Conservation (phyloP, 1,140 invertebrate species). For the Calephelis nemesis region DNA sequence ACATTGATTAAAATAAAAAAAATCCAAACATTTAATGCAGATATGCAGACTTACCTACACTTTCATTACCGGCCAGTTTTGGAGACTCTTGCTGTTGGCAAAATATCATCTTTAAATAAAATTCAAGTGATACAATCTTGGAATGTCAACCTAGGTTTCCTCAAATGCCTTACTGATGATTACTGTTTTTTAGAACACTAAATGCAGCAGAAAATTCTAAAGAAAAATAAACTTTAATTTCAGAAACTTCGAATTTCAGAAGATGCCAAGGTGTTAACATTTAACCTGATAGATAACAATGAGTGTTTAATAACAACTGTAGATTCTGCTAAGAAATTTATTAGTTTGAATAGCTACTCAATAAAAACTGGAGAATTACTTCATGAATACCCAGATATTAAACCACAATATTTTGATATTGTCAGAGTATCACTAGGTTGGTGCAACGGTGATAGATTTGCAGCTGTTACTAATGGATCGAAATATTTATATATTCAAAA, state of each 20-base stretch:
- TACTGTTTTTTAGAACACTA: no score
- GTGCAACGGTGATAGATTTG: conserved; percentile 58
- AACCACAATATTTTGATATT: conserved; percentile 41
- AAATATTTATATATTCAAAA: conserved; percentile 55
- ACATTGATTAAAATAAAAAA: no score
- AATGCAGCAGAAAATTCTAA: no score
- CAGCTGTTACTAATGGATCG: conserved; percentile 62
- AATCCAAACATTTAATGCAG: no score
- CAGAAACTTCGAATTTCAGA: conserved; percentile 58
- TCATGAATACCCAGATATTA: conserved; percentile 40
- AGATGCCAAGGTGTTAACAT: conserved; percentile 48
- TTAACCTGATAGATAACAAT: conserved; percentile 60
- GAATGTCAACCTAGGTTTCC: no score
- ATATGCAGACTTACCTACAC: no score
- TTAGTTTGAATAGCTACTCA: conserved; percentile 43
- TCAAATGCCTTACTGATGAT: neutral
- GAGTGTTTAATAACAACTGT: conserved; percentile 58
- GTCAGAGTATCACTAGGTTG: conserved; percentile 56
- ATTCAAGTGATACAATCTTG: no score
- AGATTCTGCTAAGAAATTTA: conserved; percentile 23
- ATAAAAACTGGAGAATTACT: conserved; percentile 52
- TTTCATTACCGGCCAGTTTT: no score
- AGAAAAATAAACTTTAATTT: conserved; percentile 25
- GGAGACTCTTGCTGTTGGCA: no score
- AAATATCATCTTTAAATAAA: no score